phyloP scores from a whole-genome alignment of 92 coral and sea anemone genomes.

The Zoanthus gigantus region DNA sequence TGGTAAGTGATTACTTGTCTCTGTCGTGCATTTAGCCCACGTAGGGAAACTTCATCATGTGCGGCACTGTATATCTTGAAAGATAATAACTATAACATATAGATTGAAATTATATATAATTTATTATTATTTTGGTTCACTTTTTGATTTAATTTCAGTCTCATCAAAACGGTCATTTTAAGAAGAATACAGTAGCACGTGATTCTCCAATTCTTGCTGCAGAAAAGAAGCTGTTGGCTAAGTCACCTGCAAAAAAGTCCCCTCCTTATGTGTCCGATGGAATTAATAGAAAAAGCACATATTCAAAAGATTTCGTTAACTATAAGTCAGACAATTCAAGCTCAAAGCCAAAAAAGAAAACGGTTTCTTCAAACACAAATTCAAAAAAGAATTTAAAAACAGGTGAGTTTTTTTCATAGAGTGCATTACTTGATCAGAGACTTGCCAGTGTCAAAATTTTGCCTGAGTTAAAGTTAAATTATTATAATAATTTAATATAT shows the following conservation, averaged over 20 bases:
- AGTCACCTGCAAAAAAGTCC: slow-evolving; percentile 35
- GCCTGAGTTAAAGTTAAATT: no score
- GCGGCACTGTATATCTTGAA: not conserved
- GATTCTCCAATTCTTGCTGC: slow-evolving; percentile 83
- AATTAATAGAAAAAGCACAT: slow-evolving; percentile 87
- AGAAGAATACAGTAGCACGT: slow-evolving; percentile 8
- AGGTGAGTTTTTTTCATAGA: slow-evolving; percentile 1
- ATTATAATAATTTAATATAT: no score
- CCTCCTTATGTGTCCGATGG: slow-evolving; percentile 80
- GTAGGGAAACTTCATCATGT: no score
- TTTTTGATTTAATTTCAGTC: not conserved
- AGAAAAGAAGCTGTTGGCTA: slow-evolving; percentile 70
- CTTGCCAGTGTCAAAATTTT: no score
- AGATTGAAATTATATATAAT: not conserved
- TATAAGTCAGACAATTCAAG: slow-evolving; percentile 49
- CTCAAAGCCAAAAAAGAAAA: slow-evolving; percentile 40
- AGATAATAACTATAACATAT: not conserved
- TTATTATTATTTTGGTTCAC: not conserved
- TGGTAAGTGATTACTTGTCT: no score
- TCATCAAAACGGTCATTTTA: not conserved
- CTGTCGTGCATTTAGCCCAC: not conserved
- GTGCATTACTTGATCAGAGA: no score
- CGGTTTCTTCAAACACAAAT: slow-evolving; percentile 40
- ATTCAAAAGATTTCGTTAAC: slow-evolving; percentile 72
- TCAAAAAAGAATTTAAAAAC: slow-evolving; percentile 38